phyloP scores from a whole-genome alignment of 2,113 vertebrate genomes.

The Theristicus caerulescens region DNA sequence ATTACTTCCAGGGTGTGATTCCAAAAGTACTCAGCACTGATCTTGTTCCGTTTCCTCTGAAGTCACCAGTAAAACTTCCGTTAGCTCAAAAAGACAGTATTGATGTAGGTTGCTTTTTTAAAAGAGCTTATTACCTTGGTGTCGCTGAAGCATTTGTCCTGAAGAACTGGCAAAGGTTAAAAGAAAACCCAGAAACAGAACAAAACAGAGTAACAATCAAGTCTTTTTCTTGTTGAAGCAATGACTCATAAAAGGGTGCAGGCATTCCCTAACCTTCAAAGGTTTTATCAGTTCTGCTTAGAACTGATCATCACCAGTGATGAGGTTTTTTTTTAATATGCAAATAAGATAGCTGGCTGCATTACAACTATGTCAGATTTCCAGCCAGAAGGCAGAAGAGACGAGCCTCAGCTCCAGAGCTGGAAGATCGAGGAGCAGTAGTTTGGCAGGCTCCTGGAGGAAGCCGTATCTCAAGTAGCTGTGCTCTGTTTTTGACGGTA shows the following conservation, averaged over 20 bases:
- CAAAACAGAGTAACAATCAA: background rate
- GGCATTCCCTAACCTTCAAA: conserved; percentile 16
- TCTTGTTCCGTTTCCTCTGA: background rate
- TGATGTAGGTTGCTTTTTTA: background rate
- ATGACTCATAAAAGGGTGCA: background rate
- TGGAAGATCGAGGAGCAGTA: background rate
- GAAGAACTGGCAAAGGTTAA: background rate
- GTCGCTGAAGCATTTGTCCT: background rate
- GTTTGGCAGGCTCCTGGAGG: background rate
- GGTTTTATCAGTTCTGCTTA: conserved; percentile 9
- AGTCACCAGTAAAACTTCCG: background rate
- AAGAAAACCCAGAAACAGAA: background rate
- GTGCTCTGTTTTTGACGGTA: background rate
- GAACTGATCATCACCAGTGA: background rate
- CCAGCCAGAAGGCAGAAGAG: background rate
- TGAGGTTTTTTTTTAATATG: background rate
- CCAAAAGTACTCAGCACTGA: background rate
- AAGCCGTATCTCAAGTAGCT: background rate
- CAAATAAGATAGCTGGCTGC: background rate
- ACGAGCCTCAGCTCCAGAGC: background rate
- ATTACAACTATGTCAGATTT: background rate
- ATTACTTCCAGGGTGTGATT: background rate
- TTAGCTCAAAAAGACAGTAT: background rate
- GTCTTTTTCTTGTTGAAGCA: background rate
- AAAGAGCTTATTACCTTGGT: background rate